Conservation (phyloP, 2,113 vertebrate genomes). For the Mellivora capensis region DNA sequence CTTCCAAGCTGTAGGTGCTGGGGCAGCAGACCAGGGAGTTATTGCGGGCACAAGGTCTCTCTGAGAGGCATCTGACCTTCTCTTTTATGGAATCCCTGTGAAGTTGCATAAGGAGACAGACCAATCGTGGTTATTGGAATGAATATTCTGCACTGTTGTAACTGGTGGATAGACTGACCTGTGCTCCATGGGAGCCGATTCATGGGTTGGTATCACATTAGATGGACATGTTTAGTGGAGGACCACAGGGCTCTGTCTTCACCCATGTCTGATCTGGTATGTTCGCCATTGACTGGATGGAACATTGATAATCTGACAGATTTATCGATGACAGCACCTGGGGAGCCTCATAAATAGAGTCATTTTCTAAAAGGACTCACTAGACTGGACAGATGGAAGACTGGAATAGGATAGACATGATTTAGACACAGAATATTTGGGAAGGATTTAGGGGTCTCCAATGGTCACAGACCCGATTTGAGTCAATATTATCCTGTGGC, state of each 20-base stretch:
- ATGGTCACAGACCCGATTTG: not conserved
- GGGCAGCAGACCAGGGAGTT: not conserved
- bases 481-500: not conserved
- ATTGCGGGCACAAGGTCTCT: not conserved
- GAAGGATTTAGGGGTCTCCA: slow-evolving; percentile 16
- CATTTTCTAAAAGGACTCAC: not conserved
- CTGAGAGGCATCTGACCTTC: not conserved
- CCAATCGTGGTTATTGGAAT: not conserved
- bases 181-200: not conserved
- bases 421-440: not conserved
- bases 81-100: not conserved
- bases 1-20: not conserved
- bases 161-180: not conserved
- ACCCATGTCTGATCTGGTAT: not conserved
- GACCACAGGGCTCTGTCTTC: not conserved
- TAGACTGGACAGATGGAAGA: not conserved
- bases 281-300: not conserved
- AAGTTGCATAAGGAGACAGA: not conserved
- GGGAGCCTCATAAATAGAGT: not conserved
- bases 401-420: not conserved
- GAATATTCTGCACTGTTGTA: not conserved
- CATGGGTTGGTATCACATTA: not conserved
- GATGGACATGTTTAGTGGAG: not conserved
- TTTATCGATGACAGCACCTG: not conserved
- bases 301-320: not conserved